These are phyloP conservation scores for Elanoides forficatus DNA, from an alignment of 2,113 vertebrate species.

Conservation along the genomic window DNA sequence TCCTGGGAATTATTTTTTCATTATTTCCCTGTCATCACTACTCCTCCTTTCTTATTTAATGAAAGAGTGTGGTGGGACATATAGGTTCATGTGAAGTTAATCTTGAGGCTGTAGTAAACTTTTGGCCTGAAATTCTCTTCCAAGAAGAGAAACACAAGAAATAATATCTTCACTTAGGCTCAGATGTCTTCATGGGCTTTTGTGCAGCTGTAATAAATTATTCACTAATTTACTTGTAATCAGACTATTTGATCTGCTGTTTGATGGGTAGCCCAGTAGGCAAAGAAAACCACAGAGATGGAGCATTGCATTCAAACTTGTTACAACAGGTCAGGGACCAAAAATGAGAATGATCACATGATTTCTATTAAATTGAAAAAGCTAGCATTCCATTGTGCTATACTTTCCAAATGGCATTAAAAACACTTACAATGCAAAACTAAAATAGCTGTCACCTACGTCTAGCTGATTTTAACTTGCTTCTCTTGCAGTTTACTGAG, in stretches of 20 bases:
- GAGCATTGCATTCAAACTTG: neutral
- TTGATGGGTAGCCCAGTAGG: neutral
- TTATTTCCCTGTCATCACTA: neutral
- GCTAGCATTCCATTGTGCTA: neutral
- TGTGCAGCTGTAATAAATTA: constrained; percentile 3
- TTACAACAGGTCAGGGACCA: neutral
- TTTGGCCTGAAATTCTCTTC: constrained; percentile 13
- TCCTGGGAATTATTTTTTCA: neutral
- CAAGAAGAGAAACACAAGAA: neutral
- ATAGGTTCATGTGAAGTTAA: neutral
- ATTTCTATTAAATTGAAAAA: neutral
- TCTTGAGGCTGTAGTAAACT: neutral
- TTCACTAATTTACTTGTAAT: constrained; percentile 19
- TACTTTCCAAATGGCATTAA: neutral
- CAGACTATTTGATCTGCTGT: neutral
- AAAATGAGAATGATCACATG: neutral
- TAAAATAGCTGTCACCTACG: neutral
- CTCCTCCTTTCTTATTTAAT: neutral
- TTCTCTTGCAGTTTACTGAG: neutral
- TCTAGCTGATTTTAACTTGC: neutral
- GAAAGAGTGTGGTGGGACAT: neutral
- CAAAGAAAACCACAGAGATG: neutral
- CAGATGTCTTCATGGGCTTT: neutral
- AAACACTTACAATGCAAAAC: neutral
- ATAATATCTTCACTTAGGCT: neutral